Conservation (phyloP, 2,113 vertebrate genomes). For the Psittacara wagleri region DNA sequence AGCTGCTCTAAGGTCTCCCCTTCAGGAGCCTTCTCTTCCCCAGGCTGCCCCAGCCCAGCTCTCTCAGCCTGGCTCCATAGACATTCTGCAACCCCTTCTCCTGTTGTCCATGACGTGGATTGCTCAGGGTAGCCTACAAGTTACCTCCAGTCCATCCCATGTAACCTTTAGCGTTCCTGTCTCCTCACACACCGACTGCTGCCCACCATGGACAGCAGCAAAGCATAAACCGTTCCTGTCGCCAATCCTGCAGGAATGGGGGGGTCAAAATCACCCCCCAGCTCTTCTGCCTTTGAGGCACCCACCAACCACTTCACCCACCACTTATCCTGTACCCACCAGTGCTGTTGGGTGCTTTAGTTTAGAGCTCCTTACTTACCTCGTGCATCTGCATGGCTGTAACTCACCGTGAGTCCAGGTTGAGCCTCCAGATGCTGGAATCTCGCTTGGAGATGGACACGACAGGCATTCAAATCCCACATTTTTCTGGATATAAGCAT, state of each 20-base stretch:
- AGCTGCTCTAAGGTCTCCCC: not conserved
- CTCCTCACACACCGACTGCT: fast-evolving
- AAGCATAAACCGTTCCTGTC: not conserved
- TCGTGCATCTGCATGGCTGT: fast-evolving
- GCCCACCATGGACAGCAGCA: not conserved
- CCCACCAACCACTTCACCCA: conserved; percentile 20
- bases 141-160: not conserved
- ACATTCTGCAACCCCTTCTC: not conserved
- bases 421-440: not conserved
- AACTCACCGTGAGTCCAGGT: not conserved
- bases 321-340: conserved; percentile 22
- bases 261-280: not conserved
- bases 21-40: not conserved
- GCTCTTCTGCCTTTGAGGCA: not conserved
- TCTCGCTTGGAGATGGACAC: not conserved
- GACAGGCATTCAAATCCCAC: not conserved
- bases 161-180: not conserved
- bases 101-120: too few species aligned
- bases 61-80: not conserved
- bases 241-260: not conserved
- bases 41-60: not conserved
- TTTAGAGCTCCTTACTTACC: fast-evolving
- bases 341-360: not conserved
- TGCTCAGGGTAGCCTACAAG: not conserved
- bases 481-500: fast-evolving